A percentile compares a stretch with the other conserved stretches of the same genome.
Evolutionary conservation across 2,888 invertebrate species (phyloP).

Genomic region (Osedax fenrisi): DNA sequence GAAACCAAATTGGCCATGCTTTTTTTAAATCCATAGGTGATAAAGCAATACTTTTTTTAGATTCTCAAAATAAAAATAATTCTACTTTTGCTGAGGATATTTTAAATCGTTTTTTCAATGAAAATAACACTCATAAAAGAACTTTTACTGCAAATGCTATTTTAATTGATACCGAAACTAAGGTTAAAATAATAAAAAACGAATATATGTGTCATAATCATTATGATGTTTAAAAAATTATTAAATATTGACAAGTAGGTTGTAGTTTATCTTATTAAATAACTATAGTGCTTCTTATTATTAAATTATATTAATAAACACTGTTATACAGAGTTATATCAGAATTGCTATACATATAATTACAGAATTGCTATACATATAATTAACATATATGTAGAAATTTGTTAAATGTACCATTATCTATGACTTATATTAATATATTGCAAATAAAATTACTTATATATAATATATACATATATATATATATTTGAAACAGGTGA

Average conservation of each 20-base stretch:
- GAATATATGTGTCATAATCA: too few species aligned
- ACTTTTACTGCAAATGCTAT: background rate
- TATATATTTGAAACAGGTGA: background rate
- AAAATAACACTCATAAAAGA: background rate
- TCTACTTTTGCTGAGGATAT: background rate
- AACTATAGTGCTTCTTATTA: too few species aligned
- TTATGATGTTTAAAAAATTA: too few species aligned
- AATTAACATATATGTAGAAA: too few species aligned
- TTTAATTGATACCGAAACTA: background rate
- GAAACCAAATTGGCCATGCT: background rate
- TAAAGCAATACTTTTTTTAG: background rate
- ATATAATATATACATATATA: background rate
- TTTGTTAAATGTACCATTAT: too few species aligned
- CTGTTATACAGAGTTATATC: too few species aligned
- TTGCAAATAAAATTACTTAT: too few species aligned
- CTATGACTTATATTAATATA: too few species aligned
- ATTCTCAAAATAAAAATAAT: background rate
- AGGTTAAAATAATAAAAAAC: background rate
- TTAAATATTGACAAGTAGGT: too few species aligned
- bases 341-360: too few species aligned
- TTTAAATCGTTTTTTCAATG: background rate
- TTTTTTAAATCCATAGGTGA: background rate
- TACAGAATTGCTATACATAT: too few species aligned
- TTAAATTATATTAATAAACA: too few species aligned
- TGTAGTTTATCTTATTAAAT: background rate